These are phyloP conservation scores for Chitala chitala DNA, from an alignment of 2,113 vertebrate species.

Conservation along the genomic window DNA sequence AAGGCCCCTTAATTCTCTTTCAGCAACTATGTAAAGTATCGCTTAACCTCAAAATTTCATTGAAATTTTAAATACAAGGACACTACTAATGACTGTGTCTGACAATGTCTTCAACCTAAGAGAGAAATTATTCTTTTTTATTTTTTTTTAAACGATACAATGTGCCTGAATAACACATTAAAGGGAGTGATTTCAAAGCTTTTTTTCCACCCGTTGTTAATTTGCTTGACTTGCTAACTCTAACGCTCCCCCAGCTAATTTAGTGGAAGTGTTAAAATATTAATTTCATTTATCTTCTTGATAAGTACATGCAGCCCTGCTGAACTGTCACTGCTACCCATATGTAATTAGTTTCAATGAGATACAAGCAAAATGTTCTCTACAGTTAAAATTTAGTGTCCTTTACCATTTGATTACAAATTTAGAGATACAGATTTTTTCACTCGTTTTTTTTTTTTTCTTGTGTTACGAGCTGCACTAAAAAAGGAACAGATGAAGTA, in stretches of 20 bases:
- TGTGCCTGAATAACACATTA: slow-evolving; percentile 25
- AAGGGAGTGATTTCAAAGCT: slow-evolving; percentile 29
- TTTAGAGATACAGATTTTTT: not conserved
- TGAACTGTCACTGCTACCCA: not conserved
- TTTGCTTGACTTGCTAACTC: slow-evolving; percentile 21
- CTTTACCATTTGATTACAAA: not conserved
- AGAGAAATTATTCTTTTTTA: slow-evolving; percentile 29
- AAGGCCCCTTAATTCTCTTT: slow-evolving; percentile 19
- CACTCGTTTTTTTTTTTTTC: not conserved
- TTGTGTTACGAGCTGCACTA: not conserved
- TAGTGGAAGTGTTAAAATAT: slow-evolving; percentile 23
- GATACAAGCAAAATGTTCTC: not conserved
- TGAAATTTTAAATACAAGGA: not conserved
- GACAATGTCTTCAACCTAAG: slow-evolving; percentile 41
- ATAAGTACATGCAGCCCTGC: slow-evolving; percentile 20
- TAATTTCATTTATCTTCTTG: slow-evolving; percentile 27
- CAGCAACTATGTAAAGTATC: slow-evolving; percentile 36
- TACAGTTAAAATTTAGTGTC: slow-evolving; percentile 1
- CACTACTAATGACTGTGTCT: not conserved
- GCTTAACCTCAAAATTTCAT: slow-evolving; percentile 34
- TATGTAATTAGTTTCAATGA: slow-evolving; percentile 6
- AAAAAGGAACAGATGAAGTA: not conserved
- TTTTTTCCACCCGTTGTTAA: slow-evolving; percentile 50
- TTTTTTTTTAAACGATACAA: slow-evolving; percentile 13
- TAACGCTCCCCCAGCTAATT: slow-evolving; percentile 18